phyloP scores from a whole-genome alignment of 2,797 vertebrate species.

The Chromobotia macracanthus region DNA sequence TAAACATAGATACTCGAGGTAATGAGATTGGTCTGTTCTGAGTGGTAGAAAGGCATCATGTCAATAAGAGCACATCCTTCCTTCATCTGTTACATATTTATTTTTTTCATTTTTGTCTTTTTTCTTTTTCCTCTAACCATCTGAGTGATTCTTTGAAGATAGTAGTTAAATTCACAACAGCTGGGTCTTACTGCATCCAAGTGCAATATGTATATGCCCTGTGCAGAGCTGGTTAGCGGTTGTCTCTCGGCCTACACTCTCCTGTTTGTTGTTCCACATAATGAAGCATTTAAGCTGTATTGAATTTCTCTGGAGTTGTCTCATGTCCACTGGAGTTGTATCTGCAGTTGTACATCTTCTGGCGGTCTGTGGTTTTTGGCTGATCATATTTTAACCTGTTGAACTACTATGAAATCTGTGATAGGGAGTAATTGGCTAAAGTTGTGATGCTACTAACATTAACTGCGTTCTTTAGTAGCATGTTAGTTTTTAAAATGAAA shows the following conservation, averaged over 20 bases:
- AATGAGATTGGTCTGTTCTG: slow-evolving; percentile 41
- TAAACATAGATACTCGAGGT: slow-evolving; percentile 15
- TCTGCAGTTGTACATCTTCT: slow-evolving; percentile 10
- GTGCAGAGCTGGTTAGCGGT: slow-evolving; percentile 14
- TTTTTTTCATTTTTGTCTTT: slow-evolving; percentile 47
- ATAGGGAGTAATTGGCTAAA: not conserved
- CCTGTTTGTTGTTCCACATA: slow-evolving; percentile 46
- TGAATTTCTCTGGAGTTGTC: slow-evolving; percentile 7
- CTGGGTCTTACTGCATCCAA: slow-evolving; percentile 40
- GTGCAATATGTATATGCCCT: slow-evolving; percentile 6
- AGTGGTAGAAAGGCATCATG: slow-evolving; percentile 37
- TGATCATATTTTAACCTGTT: not conserved
- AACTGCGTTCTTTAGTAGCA: not conserved
- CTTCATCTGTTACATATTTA: slow-evolving; percentile 55
- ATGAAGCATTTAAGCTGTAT: slow-evolving; percentile 12
- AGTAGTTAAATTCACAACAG: slow-evolving; percentile 54
- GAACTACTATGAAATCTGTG: not conserved
- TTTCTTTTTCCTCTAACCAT: slow-evolving; percentile 44
- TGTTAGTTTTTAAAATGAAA: too few species aligned
- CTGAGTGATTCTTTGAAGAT: slow-evolving; percentile 54
- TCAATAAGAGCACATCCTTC: slow-evolving; percentile 37
- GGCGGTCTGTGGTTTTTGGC: slow-evolving; percentile 5
- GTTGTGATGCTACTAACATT: not conserved
- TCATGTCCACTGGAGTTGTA: not conserved
- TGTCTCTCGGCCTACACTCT: slow-evolving; percentile 25